Evolutionary conservation across 2,888 invertebrate genomes (phyloP).

Genomic region (Tetragonula carbonaria): DNA sequence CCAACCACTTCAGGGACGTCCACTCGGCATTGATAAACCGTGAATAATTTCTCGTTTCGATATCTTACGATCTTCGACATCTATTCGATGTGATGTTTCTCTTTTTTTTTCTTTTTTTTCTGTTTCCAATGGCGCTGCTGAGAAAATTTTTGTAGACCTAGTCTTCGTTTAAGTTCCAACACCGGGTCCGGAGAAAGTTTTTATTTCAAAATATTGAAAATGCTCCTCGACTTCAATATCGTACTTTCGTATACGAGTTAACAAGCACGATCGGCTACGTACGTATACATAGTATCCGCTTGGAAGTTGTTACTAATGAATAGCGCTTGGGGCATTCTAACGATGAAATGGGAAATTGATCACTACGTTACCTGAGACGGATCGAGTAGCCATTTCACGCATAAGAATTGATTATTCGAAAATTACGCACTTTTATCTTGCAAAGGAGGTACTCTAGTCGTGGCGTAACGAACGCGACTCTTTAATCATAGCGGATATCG

Average conservation of each 20-base stretch:
- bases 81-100: not conserved
- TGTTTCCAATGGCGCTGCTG: not conserved
- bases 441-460: not conserved
- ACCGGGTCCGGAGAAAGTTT: not conserved
- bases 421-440: not conserved
- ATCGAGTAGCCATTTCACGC: constrained; percentile 1
- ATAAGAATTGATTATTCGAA: not conserved
- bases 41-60: constrained; percentile 16
- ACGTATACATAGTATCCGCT: not conserved
- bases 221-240: not conserved
- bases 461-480: not conserved
- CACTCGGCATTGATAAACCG: constrained; percentile 10
- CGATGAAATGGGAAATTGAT: not conserved
- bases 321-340: not conserved
- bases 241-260: not conserved
- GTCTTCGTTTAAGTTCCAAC: not conserved
- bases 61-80: constrained; percentile 5
- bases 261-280: not conserved
- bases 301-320: not conserved
- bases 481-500: not conserved
- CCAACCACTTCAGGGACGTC: constrained; percentile 13
- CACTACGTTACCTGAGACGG: not conserved
- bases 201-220: constrained; percentile 1
- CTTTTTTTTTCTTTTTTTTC: not conserved
- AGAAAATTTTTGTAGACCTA: not conserved